These are phyloP conservation scores for Macrosoma leucophasiata DNA, from an alignment of 2,888 invertebrate genomes.

Conservation along the genomic window DNA sequence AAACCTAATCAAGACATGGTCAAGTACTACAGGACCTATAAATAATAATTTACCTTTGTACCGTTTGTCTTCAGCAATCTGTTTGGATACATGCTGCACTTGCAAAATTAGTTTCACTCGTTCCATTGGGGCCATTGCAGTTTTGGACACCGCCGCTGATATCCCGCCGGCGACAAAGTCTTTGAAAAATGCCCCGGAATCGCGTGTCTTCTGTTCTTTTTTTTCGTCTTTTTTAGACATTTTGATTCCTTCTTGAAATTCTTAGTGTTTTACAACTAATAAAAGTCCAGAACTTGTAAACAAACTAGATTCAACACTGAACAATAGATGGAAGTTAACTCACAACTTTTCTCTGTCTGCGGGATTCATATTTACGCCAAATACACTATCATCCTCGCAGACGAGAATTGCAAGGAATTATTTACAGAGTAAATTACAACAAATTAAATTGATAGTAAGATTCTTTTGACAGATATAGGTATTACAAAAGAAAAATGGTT, in stretches of 20 bases:
- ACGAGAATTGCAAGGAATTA: too few species aligned
- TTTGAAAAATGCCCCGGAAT: conserved; percentile 84
- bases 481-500: conserved; percentile 32
- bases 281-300: too few species aligned
- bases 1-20: too few species aligned
- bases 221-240: conserved; percentile 31
- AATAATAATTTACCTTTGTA: conserved; percentile 81
- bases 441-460: conserved; percentile 8
- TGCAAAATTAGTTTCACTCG: conserved; percentile 95
- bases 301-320: too few species aligned
- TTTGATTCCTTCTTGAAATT: conserved; percentile 15
- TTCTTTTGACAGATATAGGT: conserved; percentile 24
- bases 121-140: conserved; percentile 96
- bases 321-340: too few species aligned
- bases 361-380: too few species aligned
- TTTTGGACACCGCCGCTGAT: conserved; percentile 95
- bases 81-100: conserved; percentile 95
- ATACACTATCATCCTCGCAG: too few species aligned
- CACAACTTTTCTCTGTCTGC: too few species aligned
- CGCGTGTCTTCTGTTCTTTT: conserved; percentile 26
- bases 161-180: conserved; percentile 95
- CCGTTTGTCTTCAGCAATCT: conserved; percentile 87
- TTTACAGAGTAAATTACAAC: conserved; percentile 13
- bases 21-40: too few species aligned
- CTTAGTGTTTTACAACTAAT: conserved; percentile 12